phyloP scores from a whole-genome alignment of 2,113 vertebrate genomes.

The Clinocottus analis region DNA sequence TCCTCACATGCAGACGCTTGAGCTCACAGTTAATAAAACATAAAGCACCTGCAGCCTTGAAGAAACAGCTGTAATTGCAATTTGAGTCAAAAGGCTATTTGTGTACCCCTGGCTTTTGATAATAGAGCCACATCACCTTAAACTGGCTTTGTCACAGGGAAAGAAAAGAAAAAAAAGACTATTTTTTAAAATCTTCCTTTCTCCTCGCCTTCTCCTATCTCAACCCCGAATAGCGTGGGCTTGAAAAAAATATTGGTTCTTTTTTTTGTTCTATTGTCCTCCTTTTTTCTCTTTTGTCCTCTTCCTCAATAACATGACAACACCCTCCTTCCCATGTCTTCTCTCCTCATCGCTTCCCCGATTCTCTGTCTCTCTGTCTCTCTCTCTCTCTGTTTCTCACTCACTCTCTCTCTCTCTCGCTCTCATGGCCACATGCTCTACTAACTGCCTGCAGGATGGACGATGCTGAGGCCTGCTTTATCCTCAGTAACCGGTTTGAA shows the following conservation, averaged over 20 bases:
- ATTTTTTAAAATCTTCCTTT: slow-evolving; percentile 36
- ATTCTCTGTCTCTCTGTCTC: slow-evolving; percentile 37
- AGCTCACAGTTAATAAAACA: slow-evolving; percentile 50
- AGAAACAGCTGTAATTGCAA: slow-evolving; percentile 51
- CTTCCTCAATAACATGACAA: slow-evolving; percentile 70
- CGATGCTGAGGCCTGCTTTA: slow-evolving; percentile 89
- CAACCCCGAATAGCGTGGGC: slow-evolving; percentile 58
- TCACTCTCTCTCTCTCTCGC: slow-evolving; percentile 37
- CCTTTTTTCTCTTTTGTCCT: slow-evolving; percentile 68
- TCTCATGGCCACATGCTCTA: slow-evolving; percentile 56
- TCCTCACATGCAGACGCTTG: neutral
- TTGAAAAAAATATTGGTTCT: slow-evolving; percentile 63
- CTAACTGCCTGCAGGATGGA: slow-evolving; percentile 85
- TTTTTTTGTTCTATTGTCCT: slow-evolving; percentile 70
- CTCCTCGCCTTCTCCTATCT: slow-evolving; percentile 60
- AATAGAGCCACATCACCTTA: slow-evolving; percentile 36
- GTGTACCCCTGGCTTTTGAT: slow-evolving; percentile 43
- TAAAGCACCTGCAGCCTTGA: slow-evolving; percentile 24
- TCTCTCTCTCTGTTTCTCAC: slow-evolving; percentile 13
- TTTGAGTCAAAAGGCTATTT: slow-evolving; percentile 52
- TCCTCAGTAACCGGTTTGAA: slow-evolving; percentile 89
- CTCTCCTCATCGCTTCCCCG: slow-evolving; percentile 42
- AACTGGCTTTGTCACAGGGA: slow-evolving; percentile 33
- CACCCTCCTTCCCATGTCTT: slow-evolving; percentile 49
- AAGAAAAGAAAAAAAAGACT: slow-evolving; percentile 28